Percentiles rank a stretch among this genome's conserved stretches.
Evolutionary conservation across 2,888 invertebrate genomes (phyloP).

Genomic region (Ormyrus rosae): DNA sequence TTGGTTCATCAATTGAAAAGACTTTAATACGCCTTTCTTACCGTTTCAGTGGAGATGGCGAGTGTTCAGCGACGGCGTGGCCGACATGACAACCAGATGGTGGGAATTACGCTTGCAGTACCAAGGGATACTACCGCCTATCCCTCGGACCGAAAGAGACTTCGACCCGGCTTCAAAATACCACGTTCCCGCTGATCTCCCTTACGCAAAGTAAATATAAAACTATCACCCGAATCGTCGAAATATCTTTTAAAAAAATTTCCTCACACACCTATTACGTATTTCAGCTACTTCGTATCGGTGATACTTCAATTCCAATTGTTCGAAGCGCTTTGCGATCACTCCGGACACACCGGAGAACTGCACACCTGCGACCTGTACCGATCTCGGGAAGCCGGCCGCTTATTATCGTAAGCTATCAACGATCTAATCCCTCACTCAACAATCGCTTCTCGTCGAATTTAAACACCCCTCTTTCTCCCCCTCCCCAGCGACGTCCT

Average conservation of each 20-base stretch:
- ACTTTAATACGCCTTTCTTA: constrained; percentile 38
- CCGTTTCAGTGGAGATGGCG: constrained; percentile 86
- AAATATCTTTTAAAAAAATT: no score
- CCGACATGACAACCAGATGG: constrained; percentile 85
- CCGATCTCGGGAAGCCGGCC: constrained; percentile 87
- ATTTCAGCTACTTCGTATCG: constrained; percentile 87
- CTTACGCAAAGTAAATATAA: constrained; percentile 75
- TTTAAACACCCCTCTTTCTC: no score
- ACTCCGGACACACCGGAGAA: constrained; percentile 84
- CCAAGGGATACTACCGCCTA: constrained; percentile 86
- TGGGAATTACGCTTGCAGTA: constrained; percentile 85
- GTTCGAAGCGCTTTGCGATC: constrained; percentile 85
- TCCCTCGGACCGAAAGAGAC: constrained; percentile 83
- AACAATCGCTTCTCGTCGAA: no score
- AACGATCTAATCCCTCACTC: no score
- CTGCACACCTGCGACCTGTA: constrained; percentile 90
- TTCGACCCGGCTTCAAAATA: constrained; percentile 91
- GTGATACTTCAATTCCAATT: constrained; percentile 91
- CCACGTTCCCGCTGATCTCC: constrained; percentile 85
- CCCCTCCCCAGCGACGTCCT: constrained; percentile 79
- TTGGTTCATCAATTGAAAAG: neutral
- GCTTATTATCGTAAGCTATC: constrained; percentile 81
- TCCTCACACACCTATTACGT: constrained; percentile 34
- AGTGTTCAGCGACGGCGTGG: constrained; percentile 85
- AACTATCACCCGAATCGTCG: no score